Base-by-base conservation (phyloP, 2,797 vertebrate genomes). In the Moxostoma hubbsi region DNA sequence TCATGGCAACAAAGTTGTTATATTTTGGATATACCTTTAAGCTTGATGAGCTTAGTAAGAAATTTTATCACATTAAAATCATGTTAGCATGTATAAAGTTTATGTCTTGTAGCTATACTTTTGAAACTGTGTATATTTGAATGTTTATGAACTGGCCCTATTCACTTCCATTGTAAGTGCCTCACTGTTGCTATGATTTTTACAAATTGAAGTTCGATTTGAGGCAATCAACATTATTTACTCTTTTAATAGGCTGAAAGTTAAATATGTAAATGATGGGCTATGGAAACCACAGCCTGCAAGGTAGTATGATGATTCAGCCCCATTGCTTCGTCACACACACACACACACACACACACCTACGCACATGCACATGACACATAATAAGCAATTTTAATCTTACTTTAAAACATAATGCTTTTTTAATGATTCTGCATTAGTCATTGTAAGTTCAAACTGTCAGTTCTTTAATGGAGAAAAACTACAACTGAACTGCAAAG, bases 241-340 rank as follows among this genome's bases (percentile, higher is more conserved):
- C 11, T 45, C 12, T 75, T 55, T 65, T 55, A 61, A 75, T 53
- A 69, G 76, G 59, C 53, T 76, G 11, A 45, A 80, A 79, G 73
- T 73, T 77, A 77, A 73, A 76, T 53, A 54, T 77, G 68, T 77
- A 62, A 72, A 77, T 69, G 50, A 63, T 75, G 73, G 68, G 51
- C 13, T 54, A 80, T 13, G 62, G 72, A 69, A 62, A 47, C 24
- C 9, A 15, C 12, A 47, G 49, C 2, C 11, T 43, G 5, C 61
- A 15, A 58, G 15, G 45, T 13, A 24, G 15, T n/a, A 36, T 45
- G 2, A 57, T 61, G 10, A 77, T 50, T 55, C 57, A 74, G 16
- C 50, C 73, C 66, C 47, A 47, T 63, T 76, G 67, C 50, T 66
- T 24, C 24, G 2, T 24, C 24, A 24, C 24, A 24, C 24, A 2